A percentile compares a stretch with the other conserved stretches of the same genome.
phyloP scores from a whole-genome alignment of 1,140 invertebrate genomes.

The Trachelipus rathkii region DNA sequence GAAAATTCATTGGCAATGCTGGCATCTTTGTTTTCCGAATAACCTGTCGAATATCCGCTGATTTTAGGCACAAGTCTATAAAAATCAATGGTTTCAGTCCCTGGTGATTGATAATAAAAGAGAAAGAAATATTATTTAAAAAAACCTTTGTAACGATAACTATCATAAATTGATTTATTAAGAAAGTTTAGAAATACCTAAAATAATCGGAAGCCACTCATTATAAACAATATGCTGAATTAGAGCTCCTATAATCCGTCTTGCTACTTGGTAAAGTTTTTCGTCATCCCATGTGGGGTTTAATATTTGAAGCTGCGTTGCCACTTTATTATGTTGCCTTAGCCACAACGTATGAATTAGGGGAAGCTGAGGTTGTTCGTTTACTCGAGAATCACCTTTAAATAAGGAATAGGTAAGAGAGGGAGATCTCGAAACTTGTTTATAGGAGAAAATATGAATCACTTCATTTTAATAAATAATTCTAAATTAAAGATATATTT shows the following conservation, averaged over 20 bases:
- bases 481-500: too few species aligned
- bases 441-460: too few species aligned
- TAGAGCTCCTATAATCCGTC: slow-evolving; percentile 48
- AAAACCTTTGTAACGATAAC: too few species aligned
- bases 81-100: slow-evolving; percentile 2
- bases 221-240: slow-evolving; percentile 55
- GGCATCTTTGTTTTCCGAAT: slow-evolving; percentile 65
- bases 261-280: slow-evolving; percentile 53
- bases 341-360: slow-evolving; percentile 59
- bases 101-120: background rate
- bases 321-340: slow-evolving; percentile 65
- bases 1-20: slow-evolving; percentile 77
- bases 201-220: slow-evolving; percentile 52
- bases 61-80: slow-evolving; percentile 45
- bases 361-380: slow-evolving; percentile 58
- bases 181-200: slow-evolving; percentile 31
- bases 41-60: slow-evolving; percentile 48
- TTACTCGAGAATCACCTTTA: slow-evolving; percentile 55
- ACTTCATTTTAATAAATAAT: too few species aligned
- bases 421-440: too few species aligned
- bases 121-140: too few species aligned
- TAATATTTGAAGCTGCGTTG: slow-evolving; percentile 63
- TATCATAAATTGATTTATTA: too few species aligned
- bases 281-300: slow-evolving; percentile 85
- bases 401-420: too few species aligned